Base-by-base conservation (phyloP, 2,113 vertebrate genomes). In the Corythaixoides concolor region DNA sequence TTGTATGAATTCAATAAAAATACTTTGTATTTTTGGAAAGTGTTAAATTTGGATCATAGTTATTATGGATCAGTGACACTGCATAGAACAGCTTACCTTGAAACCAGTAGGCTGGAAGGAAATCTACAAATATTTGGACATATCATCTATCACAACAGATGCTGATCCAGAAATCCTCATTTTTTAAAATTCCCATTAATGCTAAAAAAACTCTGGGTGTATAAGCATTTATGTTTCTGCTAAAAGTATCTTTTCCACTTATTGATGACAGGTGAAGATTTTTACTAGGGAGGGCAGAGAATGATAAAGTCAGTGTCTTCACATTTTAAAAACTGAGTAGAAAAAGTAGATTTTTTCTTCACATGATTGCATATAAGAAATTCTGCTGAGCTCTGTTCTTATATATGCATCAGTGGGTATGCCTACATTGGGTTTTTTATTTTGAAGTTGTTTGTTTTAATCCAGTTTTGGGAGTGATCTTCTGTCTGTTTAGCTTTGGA, bases 361-460 rank as follows among this genome's bases (percentile, higher is more conserved):
- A 8, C 9, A 5, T 60, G 10, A 10, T 14, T 80, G 15, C 4
- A 4, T 3, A 0, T 11, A 49, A 72, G 70, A 49, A 37, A 16
- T 78, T 49, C 24, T 3, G 1, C 24, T 37, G 35, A 78, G 37
- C 35, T 68, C 16, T 82, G 5, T 7, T 77, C 22, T 21, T 58
- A 3, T 1, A 6, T 30, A 20, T 60, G 7, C 17, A 20, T 45
- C 35, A 28, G 23, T 26, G 47, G 28, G 47, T 47, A 1, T 24
- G 22, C 39, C 23, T 64, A 0, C 8, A 4, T 2, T 18, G 24
- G 3, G 2, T 4, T 55, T 63, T 33, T 70, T 43, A 62, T 66
- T 72, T 62, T 39, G 14, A 85, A 76, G 30, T 14, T 39, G 3
- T 47, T 75, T 75, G 33, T 33, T 94, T 82, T 52, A 37, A 56